Base-by-base conservation (phyloP, 2,113 vertebrate species). In the Takifugu bimaculatus region DNA sequence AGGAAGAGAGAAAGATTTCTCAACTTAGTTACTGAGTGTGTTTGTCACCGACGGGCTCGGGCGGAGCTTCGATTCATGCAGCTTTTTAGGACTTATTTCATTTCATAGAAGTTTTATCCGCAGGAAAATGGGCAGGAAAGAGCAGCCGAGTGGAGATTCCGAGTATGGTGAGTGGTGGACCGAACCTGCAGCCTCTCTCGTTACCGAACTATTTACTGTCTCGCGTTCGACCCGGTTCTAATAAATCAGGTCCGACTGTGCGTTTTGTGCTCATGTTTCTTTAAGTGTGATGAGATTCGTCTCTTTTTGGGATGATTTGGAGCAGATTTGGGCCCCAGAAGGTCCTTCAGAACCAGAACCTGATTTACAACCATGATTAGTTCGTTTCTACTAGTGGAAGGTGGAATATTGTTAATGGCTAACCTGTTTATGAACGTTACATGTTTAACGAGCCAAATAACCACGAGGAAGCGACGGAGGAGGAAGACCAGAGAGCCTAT, bases 101-200 rank as follows among this genome's bases (percentile, higher is more conserved):
- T 10, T n/a, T n/a, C 14, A 28, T 39, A 28, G 39, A 14, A 2
- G 26, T 47, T 60, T 47, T 13, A 26, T 42, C 39, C 28, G 15
- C 2, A 29, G 50, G 56, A 56, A 67, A 29, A 91, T 91, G 90
- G 86, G 87, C 5, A 79, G 74, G 72, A 86, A 60, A 48, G 26
- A 79, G 26, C 74, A 88, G 39, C 60, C 51, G 13, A 53, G 53
- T 2, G 15, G 84, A 27, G 80, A 73, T 4, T 58, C 72, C 0
- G 50, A 84, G 44, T 88, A 89, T n/a, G 90, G 90, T 92, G 83
- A 91, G 90, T 78, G 7, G 11, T 20, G 20, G 20, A 20, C 20
- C 20, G 20, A 20, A 20, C 20, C 20, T 20, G 20, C 20, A 20
- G 20, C 42, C 12, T 61, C 26, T 2, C 11, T 39, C 48, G 50